These are phyloP conservation scores for Macrosiphum euphorbiae DNA, from an alignment of 2,888 invertebrate species.

Conservation along the genomic window DNA sequence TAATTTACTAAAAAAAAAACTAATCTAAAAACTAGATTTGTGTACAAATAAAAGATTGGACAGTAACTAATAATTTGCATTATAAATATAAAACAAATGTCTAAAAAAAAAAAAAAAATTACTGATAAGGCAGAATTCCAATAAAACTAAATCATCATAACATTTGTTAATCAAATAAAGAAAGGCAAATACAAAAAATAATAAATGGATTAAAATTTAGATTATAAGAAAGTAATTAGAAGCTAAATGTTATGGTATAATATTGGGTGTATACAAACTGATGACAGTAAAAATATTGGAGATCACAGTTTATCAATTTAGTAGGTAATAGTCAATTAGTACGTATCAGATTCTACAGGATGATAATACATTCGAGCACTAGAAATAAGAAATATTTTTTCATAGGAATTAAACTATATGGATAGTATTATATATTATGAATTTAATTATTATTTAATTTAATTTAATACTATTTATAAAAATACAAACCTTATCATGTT, in stretches of 20 bases:
- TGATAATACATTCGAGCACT: neutral
- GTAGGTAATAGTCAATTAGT: neutral
- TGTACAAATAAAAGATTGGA: neutral
- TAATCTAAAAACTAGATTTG: neutral
- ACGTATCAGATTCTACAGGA: neutral
- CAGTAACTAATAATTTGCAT: neutral
- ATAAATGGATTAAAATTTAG: neutral
- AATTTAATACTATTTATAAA: neutral
- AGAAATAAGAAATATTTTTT: neutral
- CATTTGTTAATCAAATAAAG: neutral
- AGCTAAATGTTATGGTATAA: neutral
- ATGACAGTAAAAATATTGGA: neutral
- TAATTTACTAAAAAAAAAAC: neutral
- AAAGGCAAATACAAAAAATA: neutral
- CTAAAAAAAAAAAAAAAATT: neutral
- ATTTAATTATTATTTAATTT: too few species aligned
- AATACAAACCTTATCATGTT: constrained; percentile 83
- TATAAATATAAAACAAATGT: neutral
- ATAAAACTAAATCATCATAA: neutral
- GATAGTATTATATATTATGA: neutral
- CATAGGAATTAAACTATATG: neutral
- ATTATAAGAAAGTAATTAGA: constrained; percentile 3
- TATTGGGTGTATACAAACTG: neutral
- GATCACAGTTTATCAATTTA: neutral
- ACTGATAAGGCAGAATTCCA: neutral